Conservation (phyloP, 1,140 invertebrate genomes). For the Metaphire vulgaris region DNA sequence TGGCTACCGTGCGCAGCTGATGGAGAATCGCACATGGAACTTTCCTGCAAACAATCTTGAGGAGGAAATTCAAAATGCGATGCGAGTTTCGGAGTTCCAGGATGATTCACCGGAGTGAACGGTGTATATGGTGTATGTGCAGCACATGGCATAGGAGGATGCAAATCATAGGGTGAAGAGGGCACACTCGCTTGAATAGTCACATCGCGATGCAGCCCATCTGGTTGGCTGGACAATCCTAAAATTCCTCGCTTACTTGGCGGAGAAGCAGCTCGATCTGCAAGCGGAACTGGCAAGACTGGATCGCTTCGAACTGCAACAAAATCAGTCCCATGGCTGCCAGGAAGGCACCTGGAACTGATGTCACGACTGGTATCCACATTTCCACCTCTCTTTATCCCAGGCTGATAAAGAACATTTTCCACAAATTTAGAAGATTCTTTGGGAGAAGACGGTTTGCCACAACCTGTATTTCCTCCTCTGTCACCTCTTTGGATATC, state of each 20-base stretch:
- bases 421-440: too few relatives aligned
- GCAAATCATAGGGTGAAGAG: background rate
- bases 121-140: background rate
- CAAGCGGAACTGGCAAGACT: background rate
- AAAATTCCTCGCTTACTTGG: background rate
- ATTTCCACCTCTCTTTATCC: background rate
- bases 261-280: background rate
- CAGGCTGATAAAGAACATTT: background rate
- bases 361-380: too few relatives aligned
- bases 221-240: background rate
- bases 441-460: background rate
- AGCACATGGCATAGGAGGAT: background rate
- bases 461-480: too few relatives aligned
- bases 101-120: background rate
- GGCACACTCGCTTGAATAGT: background rate
- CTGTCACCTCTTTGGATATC: background rate
- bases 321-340: background rate
- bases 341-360: background rate
- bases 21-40: background rate
- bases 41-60: background rate
- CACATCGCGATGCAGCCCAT: background rate
- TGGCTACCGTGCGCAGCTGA: constrained; percentile 17
- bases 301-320: background rate
- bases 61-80: background rate
- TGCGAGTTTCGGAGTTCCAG: background rate